Evolutionary conservation across 2,797 vertebrate genomes (phyloP), one percentile per base, ranked within the genome.

Genomic region (Zonotrichia albicollis): DNA sequence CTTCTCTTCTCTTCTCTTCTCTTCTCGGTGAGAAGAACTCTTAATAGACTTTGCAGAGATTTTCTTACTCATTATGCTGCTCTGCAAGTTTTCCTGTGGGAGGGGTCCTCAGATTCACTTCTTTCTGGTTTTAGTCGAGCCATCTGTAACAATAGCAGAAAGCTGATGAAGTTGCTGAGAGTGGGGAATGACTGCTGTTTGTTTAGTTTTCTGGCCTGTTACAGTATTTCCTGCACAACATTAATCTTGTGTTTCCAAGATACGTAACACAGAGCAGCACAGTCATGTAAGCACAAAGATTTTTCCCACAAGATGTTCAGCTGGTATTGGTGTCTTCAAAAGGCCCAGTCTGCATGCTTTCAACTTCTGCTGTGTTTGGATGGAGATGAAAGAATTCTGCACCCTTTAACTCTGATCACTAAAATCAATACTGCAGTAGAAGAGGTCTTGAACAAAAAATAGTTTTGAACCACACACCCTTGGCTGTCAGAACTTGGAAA

Each of bases 81-180:
- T 23, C 67, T 70, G 51, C 73, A 83, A 73, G 42, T 60, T 68
- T 84, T 94, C 74, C 80, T 94, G 66, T 62, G 61, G 71, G 48
- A 83, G 21, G 18, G 62, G 40, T 27, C 6, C 46, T 88, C 55
- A 89, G 53, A 66, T 6, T 71, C 66, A 38, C 54, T 88, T 76
- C 66, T 90, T 45, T 83, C 66, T 89, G 40, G 7, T 89, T 89
- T 89, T 30, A 87, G 67, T 89, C 61, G 79, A 91, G 51, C 76
- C 89, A 94, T 95, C 88, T 93, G 90, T 80, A 89, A 95, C 85
- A 96, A 94, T 36, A 94, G 77, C 79, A 95, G 43, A 96, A 83
- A 74, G 61, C 26, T 88, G 67, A 92, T 81, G n/a, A 94, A 94
- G 94, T 54, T 80, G 68, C 61, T 87, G 68, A 74, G 46, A 87